These are phyloP conservation scores for Amphipyra berbera DNA, from an alignment of 2,888 invertebrate species.

Conservation along the genomic window DNA sequence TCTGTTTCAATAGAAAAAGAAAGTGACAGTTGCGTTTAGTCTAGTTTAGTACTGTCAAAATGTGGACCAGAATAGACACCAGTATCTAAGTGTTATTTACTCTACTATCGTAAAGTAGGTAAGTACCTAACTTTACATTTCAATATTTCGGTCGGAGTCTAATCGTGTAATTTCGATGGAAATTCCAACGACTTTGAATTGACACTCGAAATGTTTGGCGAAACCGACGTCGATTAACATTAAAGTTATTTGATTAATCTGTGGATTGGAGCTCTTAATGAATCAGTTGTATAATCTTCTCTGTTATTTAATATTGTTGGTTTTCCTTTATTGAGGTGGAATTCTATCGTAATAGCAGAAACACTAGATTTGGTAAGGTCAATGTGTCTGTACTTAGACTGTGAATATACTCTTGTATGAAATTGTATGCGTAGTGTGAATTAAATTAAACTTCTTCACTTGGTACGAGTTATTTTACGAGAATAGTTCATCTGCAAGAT, in stretches of 20 bases:
- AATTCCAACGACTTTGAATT: conserved; percentile 35
- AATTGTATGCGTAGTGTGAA: too few species aligned
- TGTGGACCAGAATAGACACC: too few species aligned
- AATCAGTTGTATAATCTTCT: conserved; percentile 17
- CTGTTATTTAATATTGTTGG: conserved; percentile 1
- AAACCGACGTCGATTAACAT: conserved; percentile 34
- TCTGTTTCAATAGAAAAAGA: too few species aligned
- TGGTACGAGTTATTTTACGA: too few species aligned
- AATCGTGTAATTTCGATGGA: conserved; percentile 34
- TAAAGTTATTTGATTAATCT: conserved; percentile 44
- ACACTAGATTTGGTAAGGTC: too few species aligned
- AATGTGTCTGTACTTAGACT: too few species aligned
- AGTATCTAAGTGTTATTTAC: not conserved
- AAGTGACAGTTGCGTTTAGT: too few species aligned
- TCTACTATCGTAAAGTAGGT: not conserved
- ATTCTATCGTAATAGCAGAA: not conserved
- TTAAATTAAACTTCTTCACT: too few species aligned
- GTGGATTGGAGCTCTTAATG: conserved; percentile 28
- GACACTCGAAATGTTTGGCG: conserved; percentile 36
- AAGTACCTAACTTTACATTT: conserved; percentile 5
- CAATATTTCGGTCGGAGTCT: conserved; percentile 17
- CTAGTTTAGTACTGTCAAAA: too few species aligned
- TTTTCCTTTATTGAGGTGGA: not conserved
- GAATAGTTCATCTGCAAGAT: too few species aligned
- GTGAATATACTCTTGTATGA: too few species aligned